Conservation (phyloP, 2,797 vertebrate genomes). For the Meriones psammophilus region DNA sequence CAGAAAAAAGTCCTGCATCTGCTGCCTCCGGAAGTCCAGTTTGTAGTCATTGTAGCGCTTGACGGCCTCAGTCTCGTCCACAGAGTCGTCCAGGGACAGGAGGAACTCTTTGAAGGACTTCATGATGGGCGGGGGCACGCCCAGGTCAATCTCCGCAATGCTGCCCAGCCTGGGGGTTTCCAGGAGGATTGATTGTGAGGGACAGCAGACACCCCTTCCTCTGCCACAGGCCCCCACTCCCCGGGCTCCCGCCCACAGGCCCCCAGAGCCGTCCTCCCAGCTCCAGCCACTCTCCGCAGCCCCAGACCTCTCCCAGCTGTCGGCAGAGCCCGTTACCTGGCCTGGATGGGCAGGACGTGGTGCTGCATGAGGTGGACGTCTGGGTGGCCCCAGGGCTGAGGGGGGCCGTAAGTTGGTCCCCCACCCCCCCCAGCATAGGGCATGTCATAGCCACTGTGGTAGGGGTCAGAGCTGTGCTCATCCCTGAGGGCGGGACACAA, state of each 20-base stretch:
- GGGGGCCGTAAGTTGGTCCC: slow-evolving; percentile 95
- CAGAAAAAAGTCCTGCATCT: slow-evolving; percentile 98
- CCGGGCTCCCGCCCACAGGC: background rate
- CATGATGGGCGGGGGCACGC: slow-evolving; percentile 94
- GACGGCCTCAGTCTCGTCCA: slow-evolving; percentile 96
- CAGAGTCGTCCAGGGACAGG: slow-evolving; percentile 95
- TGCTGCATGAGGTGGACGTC: slow-evolving; percentile 96
- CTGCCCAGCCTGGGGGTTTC: slow-evolving; percentile 91
- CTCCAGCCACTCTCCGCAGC: background rate
- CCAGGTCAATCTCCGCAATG: slow-evolving; percentile 95
- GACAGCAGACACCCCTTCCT: slow-evolving; percentile 47
- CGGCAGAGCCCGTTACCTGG: slow-evolving; percentile 89
- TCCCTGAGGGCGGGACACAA: slow-evolving; percentile 90
- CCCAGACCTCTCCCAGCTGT: background rate
- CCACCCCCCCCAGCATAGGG: slow-evolving; percentile 93
- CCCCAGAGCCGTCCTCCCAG: background rate
- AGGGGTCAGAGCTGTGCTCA: slow-evolving; percentile 95
- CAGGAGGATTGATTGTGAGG: background rate
- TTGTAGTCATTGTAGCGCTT: slow-evolving; percentile 98
- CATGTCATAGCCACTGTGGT: slow-evolving; percentile 95
- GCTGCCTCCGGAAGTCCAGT: slow-evolving; percentile 96
- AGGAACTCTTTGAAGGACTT: slow-evolving; percentile 98
- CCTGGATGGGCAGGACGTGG: slow-evolving; percentile 96
- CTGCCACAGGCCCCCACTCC: slow-evolving; percentile 7
- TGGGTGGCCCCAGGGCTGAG: slow-evolving; percentile 96